Evolutionary conservation across 2,888 invertebrate species (phyloP), one percentile per base, ranked within the genome.

Genomic region (Tigriopus californicus): DNA sequence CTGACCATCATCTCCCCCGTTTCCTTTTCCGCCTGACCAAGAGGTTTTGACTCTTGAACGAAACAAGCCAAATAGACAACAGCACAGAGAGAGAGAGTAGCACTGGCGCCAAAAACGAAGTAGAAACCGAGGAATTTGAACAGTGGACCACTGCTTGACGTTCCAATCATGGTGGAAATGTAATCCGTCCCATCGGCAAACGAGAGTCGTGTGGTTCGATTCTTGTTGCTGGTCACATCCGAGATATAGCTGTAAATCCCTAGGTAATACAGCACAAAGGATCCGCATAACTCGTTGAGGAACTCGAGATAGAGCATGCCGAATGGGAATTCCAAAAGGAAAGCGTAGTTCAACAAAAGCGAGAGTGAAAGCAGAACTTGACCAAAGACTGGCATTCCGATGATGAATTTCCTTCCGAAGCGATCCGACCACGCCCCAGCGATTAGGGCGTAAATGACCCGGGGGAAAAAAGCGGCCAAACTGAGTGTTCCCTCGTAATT

Each of bases 341-440:
- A 41, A 1, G 6, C 18, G 4, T 59, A 61, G 41, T 58, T 60
- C 1, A 63, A 13, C 1, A 58, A 33, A 11, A 41, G 46, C 1
- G 61, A 60, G 40, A 62, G 25, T 1, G 60, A 59, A 20, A 61
- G 60, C 0, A 61, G 1, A 4, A 55, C 59, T 3, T 60, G 55
- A 18, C 63, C 64, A 18, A 61, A 0, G n/a, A 61, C 41, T 15
- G 61, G 57, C 5, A 46, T 24, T 1, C 62, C 44, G 18, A 64
- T 48, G 6, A 62, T 60, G 8, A 58, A 12, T 55, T 65, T 65
- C 25, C 65, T 48, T 1, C 65, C 63, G 15, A 63, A 57, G 13
- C 51, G 61, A 41, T 65, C 65, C 41, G 63, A 63, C 65, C 65
- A 65, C 4, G 64, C 44, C 20, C 64, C 64, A 1, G 64, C 58